Percentiles rank a stretch among this genome's conserved stretches.
These are phyloP conservation scores for Callocephalon fimbriatum DNA, from an alignment of 2,113 vertebrate genomes.

Conservation along the genomic window DNA sequence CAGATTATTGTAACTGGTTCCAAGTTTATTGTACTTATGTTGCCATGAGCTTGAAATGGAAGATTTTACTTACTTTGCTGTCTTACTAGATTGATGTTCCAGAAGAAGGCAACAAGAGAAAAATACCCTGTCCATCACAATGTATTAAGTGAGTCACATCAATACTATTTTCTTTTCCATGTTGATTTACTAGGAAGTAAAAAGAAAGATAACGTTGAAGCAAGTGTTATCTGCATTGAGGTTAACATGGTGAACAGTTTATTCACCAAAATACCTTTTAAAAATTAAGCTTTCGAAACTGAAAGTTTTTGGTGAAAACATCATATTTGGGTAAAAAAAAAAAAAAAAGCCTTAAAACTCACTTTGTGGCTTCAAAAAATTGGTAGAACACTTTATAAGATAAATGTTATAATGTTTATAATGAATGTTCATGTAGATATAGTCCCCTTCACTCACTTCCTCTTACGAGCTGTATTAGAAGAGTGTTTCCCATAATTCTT, in stretches of 20 bases:
- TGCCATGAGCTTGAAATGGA: neutral
- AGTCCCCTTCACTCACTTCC: neutral
- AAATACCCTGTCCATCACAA: slow-evolving; percentile 42
- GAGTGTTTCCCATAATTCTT: neutral
- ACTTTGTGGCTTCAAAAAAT: neutral
- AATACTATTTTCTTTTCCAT: neutral
- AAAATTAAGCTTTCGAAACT: neutral
- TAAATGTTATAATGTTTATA: neutral
- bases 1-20: neutral
- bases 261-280: neutral
- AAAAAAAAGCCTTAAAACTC: neutral
- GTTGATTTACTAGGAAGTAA: neutral
- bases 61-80: neutral
- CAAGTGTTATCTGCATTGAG: neutral
- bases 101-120: slow-evolving; percentile 72
- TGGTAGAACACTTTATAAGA: neutral
- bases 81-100: slow-evolving; percentile 80
- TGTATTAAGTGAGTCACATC: slow-evolving; percentile 80
- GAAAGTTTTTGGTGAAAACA: neutral
- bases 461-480: neutral
- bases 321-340: neutral
- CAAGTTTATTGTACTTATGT: neutral
- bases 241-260: neutral
- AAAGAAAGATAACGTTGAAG: neutral
- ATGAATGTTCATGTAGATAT: neutral